Evolutionary conservation across 2,888 invertebrate genomes (phyloP).

Genomic region (Sicus ferrugineus): DNA sequence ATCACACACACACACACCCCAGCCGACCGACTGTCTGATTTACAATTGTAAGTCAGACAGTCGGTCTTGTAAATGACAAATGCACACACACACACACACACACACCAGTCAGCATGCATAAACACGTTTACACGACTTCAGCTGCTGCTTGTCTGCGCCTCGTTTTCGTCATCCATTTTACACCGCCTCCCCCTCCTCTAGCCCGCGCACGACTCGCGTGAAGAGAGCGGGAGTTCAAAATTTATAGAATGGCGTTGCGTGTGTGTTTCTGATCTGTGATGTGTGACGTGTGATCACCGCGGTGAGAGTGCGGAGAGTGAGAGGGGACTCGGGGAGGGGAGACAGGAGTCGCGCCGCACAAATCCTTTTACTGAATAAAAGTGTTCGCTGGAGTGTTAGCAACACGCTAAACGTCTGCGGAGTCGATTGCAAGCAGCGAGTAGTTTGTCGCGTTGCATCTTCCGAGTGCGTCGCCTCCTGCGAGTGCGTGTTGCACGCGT

Average conservation of each 20-base stretch:
- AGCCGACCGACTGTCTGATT: background rate
- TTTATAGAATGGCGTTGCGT: background rate
- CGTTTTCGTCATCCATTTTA: background rate
- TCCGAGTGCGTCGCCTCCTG: background rate
- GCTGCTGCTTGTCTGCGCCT: conserved; percentile 19
- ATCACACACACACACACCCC: background rate
- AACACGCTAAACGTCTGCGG: background rate
- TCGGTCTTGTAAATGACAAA: conserved; percentile 40
- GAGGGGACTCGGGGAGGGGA: too few relatives aligned
- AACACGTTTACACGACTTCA: too few relatives aligned
- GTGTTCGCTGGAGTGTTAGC: background rate
- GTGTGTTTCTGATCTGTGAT: background rate
- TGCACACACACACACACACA: conserved; percentile 7
- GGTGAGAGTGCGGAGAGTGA: too few relatives aligned
- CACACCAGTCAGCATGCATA: too few relatives aligned
- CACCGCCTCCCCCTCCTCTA: background rate
- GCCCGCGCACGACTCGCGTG: background rate
- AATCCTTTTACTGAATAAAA: background rate
- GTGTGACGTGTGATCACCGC: too few relatives aligned
- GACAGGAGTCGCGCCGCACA: too few relatives aligned
- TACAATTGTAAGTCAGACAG: background rate
- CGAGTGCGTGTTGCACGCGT: too few relatives aligned
- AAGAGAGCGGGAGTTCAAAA: background rate
- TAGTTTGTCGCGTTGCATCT: background rate
- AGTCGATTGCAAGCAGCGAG: background rate